These are phyloP conservation scores for Parnassius mnemosyne DNA, from an alignment of 2,888 invertebrate species.

Conservation along the genomic window DNA sequence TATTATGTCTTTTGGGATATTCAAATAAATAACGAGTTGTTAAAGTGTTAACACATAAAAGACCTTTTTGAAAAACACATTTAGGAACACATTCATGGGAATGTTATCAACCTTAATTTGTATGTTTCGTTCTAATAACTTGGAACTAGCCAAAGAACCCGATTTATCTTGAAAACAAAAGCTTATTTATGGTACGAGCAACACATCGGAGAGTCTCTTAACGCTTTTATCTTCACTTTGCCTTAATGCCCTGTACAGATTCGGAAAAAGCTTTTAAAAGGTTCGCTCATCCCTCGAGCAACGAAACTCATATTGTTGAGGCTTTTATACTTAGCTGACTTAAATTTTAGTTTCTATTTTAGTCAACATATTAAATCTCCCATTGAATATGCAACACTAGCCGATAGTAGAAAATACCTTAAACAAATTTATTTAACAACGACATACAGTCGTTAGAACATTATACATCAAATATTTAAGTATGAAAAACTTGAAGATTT, in stretches of 20 bases:
- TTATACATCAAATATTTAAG: too few relatives aligned
- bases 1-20: too few relatives aligned
- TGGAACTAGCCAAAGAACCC: conserved; percentile 61
- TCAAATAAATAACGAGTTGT: too few relatives aligned
- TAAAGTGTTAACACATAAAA: not conserved
- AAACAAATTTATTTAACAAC: not conserved
- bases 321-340: conserved; percentile 30
- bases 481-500: too few relatives aligned
- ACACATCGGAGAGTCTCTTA: conserved; percentile 61
- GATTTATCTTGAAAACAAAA: conserved; percentile 70
- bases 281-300: conserved; percentile 60
- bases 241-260: conserved; percentile 62
- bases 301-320: conserved; percentile 45
- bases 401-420: conserved; percentile 1
- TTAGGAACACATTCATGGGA: conserved; percentile 16
- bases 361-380: conserved; percentile 15
- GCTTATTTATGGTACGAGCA: conserved; percentile 64
- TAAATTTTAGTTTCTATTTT: conserved; percentile 25
- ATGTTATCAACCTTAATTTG: conserved; percentile 36
- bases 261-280: conserved; percentile 70
- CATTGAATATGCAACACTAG: conserved; percentile 8
- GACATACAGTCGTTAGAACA: too few relatives aligned
- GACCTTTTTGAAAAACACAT: conserved; percentile 11
- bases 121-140: conserved; percentile 48
- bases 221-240: conserved; percentile 63